These are phyloP conservation scores for Phylloscopus collybita DNA, from an alignment of 2,797 vertebrate genomes.

Conservation along the genomic window DNA sequence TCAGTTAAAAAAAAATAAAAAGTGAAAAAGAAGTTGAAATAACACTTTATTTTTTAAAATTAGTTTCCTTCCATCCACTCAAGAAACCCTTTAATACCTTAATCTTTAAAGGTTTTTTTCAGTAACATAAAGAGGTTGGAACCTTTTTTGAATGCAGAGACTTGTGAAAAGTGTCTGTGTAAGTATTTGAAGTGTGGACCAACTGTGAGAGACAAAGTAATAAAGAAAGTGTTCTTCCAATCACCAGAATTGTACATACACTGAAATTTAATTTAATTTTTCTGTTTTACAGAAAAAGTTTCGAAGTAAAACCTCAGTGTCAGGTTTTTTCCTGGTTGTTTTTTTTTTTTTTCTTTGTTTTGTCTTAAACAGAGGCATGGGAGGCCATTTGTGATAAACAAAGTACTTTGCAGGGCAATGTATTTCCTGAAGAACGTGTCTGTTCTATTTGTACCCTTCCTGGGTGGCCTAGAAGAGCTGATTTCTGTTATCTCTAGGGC, in stretches of 20 bases:
- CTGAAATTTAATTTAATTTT: neutral
- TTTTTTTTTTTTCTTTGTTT: neutral
- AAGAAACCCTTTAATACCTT: neutral
- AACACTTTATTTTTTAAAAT: neutral
- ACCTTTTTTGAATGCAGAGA: neutral
- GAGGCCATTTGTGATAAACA: neutral
- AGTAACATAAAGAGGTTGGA: neutral
- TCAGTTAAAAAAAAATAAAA: neutral
- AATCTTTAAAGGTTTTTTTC: neutral
- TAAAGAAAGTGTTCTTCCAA: neutral
- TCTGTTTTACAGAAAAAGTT: neutral
- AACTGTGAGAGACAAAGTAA: neutral
- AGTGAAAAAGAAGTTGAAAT: neutral
- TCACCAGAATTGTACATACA: neutral
- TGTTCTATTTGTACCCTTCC: neutral
- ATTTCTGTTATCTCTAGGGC: neutral
- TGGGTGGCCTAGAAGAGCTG: neutral
- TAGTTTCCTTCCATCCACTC: neutral
- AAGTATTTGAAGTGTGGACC: neutral
- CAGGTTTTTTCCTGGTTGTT: accelerated
- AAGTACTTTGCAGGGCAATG: neutral
- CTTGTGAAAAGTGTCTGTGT: neutral
- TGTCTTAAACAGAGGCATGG: neutral
- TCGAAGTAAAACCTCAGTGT: neutral
- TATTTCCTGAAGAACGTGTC: neutral